Evolutionary conservation across 2,113 vertebrate genomes (phyloP), one percentile per base, ranked within the genome.

Genomic region (Toxostoma redivivum): DNA sequence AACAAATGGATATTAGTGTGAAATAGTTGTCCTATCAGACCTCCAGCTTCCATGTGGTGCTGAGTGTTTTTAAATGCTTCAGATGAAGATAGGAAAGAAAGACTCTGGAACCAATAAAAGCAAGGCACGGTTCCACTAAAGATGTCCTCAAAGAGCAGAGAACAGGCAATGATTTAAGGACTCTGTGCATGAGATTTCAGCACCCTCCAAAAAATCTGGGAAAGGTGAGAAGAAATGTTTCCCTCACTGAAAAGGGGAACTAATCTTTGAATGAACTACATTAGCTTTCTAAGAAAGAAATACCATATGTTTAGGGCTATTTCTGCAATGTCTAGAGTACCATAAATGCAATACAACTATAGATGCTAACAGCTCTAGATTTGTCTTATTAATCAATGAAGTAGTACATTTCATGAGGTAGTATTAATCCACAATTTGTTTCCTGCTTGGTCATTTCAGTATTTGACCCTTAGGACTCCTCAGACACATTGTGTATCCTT

Each of bases 51-150:
- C 11, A n/a, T 15, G 24, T 45, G 30, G 28, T 81, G 47, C 4
- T 78, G 61, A 62, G 27, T 84, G 40, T 44, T 91, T 95, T 81
- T 38, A 38, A 28, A 81, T 67, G 48, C 70, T 91, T n/a, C 33
- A 67, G 64, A 47, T 47, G 48, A 87, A 81, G 27, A 22, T 13
- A 67, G 51, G 65, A 70, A 74, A 56, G 23, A 69, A 83, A 60
- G 12, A 64, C 64, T 81, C 48, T 80, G 78, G 40, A 90, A 90
- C 20, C 53, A 76, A 66, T 71, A 84, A 66, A 83, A 47, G 6
- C 21, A 67, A 89, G 88, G 37, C 27, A 15, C 0, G 0, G 7
- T 72, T 87, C 27, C 20, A n/a, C 44, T 61, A 64, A 87, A 74
- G 53, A 37, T 25, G 30, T 44, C 19, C 31, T 60, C 22, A 21